Evolutionary conservation across 2,888 invertebrate species (phyloP).

Genomic region (Zeuzera pyrina): DNA sequence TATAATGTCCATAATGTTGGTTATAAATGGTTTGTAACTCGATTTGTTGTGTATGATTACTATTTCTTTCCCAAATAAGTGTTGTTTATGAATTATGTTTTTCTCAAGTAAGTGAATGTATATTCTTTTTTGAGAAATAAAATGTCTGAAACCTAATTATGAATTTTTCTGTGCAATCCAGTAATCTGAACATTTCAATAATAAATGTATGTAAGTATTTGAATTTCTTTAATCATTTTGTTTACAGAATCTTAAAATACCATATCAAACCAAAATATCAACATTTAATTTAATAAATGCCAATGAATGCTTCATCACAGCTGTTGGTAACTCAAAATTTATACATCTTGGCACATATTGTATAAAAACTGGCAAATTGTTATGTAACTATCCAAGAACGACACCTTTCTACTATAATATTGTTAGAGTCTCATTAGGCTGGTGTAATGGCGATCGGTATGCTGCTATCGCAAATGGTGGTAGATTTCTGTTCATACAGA

Average conservation of each 20-base stretch:
- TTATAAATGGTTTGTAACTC: too few species aligned
- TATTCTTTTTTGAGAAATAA: too few species aligned
- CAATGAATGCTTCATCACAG: conserved; percentile 48
- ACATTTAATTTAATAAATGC: conserved; percentile 51
- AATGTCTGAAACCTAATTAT: background rate
- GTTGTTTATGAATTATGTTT: too few species aligned
- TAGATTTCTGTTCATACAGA: conserved; percentile 43
- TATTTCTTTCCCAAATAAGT: too few species aligned
- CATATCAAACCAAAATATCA: conserved; percentile 28
- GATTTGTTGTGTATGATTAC: too few species aligned
- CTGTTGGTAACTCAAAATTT: conserved; percentile 11
- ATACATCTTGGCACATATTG: conserved; percentile 34
- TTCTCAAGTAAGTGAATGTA: too few species aligned
- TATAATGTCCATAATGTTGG: too few species aligned
- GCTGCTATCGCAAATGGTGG: conserved; percentile 56
- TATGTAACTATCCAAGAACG: conserved; percentile 26
- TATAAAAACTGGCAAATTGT: conserved; percentile 35
- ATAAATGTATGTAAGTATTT: background rate
- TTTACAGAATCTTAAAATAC: conserved; percentile 45
- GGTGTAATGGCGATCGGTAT: conserved; percentile 45
- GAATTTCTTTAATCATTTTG: background rate
- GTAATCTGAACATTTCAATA: background rate
- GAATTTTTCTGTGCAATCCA: background rate
- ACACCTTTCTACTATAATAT: conserved; percentile 26
- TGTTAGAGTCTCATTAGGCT: conserved; percentile 48